Percentiles rank a stretch among this genome's conserved stretches.
Evolutionary conservation across 2,888 invertebrate species (phyloP).

Genomic region (Phengaris alcon): DNA sequence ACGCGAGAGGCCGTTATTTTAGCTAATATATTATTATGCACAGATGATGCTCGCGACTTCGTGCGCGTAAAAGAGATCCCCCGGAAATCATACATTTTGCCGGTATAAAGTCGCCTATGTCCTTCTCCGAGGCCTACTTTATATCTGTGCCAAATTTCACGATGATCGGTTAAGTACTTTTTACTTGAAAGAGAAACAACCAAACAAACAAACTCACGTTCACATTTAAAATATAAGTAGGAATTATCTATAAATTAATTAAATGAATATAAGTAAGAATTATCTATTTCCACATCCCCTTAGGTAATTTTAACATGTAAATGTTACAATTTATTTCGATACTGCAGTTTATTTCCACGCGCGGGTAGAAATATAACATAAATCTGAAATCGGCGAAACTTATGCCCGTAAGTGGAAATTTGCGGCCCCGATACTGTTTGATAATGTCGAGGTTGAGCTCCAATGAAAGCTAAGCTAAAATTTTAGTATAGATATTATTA

Average conservation of each 20-base stretch:
- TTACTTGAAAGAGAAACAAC: too few relatives aligned
- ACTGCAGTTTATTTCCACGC: slow-evolving; percentile 37
- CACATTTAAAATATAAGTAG: not conserved
- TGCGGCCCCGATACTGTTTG: slow-evolving; percentile 36
- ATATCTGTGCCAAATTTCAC: too few relatives aligned
- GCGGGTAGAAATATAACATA: slow-evolving; percentile 38
- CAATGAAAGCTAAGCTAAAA: slow-evolving; percentile 3
- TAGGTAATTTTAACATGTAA: not conserved
- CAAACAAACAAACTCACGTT: too few relatives aligned
- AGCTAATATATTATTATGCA: too few relatives aligned
- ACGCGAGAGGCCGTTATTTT: too few relatives aligned
- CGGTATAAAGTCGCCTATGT: too few relatives aligned
- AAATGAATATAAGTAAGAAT: not conserved
- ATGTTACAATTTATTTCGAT: not conserved
- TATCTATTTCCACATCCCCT: not conserved
- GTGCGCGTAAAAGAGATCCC: too few relatives aligned
- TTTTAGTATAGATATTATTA: too few relatives aligned
- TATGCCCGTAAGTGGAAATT: slow-evolving; percentile 43
- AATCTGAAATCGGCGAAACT: slow-evolving; percentile 43
- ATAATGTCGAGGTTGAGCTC: not conserved
- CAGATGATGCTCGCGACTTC: too few relatives aligned
- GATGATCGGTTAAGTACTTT: too few relatives aligned
- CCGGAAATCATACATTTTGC: too few relatives aligned
- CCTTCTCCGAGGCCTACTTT: too few relatives aligned
- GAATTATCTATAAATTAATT: not conserved